Percentiles rank a stretch among this genome's conserved stretches.
These are phyloP conservation scores for Nasonia vitripennis DNA, from an alignment of 1,140 invertebrate species.

Conservation along the genomic window DNA sequence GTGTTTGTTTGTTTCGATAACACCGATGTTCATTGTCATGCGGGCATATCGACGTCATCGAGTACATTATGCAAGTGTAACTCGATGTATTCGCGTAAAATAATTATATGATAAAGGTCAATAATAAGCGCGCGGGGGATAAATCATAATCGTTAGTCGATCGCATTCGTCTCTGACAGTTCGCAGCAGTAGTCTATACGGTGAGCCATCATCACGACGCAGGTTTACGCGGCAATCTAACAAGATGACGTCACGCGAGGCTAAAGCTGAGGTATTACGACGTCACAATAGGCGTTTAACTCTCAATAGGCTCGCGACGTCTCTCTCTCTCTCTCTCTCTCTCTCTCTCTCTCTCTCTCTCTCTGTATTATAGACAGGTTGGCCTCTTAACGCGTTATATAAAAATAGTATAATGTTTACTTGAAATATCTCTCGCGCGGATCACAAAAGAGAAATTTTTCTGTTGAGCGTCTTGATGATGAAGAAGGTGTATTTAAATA, in stretches of 20 bases:
- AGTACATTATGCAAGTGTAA: neutral
- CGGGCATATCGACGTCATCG: neutral
- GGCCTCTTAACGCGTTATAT: constrained; percentile 4
- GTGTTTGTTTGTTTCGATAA: neutral
- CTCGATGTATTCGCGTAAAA: neutral
- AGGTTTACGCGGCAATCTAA: neutral
- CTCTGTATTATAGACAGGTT: neutral
- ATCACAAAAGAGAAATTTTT: too few relatives aligned
- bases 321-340: neutral
- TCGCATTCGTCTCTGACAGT: neutral
- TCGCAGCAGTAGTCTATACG: neutral
- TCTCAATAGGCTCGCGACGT: constrained; percentile 3
- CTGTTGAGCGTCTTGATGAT: too few relatives aligned
- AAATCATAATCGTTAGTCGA: neutral
- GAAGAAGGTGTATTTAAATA: too few relatives aligned
- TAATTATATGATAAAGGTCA: neutral
- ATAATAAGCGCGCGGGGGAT: too few relatives aligned
- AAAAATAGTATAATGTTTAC: neutral
- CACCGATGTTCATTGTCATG: neutral
- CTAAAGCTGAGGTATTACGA: constrained; percentile 10
- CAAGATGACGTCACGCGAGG: constrained; percentile 13
- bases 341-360: neutral
- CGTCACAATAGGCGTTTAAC: constrained; percentile 19
- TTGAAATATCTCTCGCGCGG: too few relatives aligned
- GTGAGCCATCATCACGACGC: neutral